Evolutionary conservation across 2,797 vertebrate genomes (phyloP).

Genomic region (Sebastes itinus): DNA sequence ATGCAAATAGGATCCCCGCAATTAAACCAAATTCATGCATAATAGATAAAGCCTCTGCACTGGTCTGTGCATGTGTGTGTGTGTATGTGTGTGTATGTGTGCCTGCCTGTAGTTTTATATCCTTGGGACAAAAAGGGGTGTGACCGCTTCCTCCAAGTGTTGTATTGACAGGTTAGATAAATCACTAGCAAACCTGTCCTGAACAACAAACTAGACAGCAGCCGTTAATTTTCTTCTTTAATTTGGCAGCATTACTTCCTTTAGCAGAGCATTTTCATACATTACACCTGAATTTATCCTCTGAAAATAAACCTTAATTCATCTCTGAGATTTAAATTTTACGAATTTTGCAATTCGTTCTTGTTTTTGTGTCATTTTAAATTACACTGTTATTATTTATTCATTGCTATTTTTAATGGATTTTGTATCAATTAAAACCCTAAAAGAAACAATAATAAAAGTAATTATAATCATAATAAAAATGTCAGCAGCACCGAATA

Average conservation of each 20-base stretch:
- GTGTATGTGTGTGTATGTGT: not conserved
- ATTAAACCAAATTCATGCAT: slow-evolving; percentile 78
- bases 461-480: no score
- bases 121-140: slow-evolving; percentile 42
- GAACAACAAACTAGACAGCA: not conserved
- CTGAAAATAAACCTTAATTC: not conserved
- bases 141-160: slow-evolving; percentile 11
- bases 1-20: slow-evolving; percentile 73
- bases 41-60: slow-evolving; percentile 68
- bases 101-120: slow-evolving; percentile 40
- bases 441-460: no score
- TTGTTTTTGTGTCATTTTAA: not conserved
- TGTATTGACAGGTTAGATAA: slow-evolving; percentile 27
- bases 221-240: not conserved
- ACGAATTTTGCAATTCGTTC: no score
- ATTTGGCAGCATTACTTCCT: not conserved
- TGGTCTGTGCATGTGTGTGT: slow-evolving; percentile 3
- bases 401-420: not conserved
- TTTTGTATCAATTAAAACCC: not conserved
- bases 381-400: not conserved
- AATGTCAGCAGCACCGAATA: no score
- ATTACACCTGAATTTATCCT: not conserved
- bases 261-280: not conserved
- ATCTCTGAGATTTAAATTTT: not conserved
- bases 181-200: slow-evolving; percentile 11